These are phyloP conservation scores for Tricholauxania praeusta DNA, from an alignment of 2,888 invertebrate genomes.

Conservation along the genomic window DNA sequence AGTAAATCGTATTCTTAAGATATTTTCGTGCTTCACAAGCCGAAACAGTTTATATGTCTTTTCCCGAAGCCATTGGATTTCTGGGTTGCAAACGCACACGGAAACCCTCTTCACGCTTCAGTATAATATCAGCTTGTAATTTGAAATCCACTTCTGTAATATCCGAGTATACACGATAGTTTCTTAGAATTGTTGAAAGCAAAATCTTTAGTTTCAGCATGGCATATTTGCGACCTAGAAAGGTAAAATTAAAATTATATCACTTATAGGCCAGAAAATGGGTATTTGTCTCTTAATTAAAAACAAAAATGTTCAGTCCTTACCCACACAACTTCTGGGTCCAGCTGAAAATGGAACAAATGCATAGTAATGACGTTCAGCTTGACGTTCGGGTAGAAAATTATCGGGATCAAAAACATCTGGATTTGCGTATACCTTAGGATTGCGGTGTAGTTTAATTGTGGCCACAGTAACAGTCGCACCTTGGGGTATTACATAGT, in stretches of 20 bases:
- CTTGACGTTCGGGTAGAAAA: constrained; percentile 83
- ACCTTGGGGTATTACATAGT: constrained; percentile 78
- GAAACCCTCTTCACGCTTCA: constrained; percentile 83
- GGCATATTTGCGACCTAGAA: constrained; percentile 81
- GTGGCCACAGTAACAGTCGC: constrained; percentile 76
- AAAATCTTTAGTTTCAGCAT: constrained; percentile 84
- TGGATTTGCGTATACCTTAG: constrained; percentile 82
- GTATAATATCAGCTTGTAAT: constrained; percentile 81
- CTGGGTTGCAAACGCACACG: constrained; percentile 79
- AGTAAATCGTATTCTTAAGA: no score
- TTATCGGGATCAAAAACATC: constrained; percentile 85
- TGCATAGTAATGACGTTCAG: constrained; percentile 83
- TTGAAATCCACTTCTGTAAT: constrained; percentile 77
- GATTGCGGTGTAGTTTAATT: constrained; percentile 77
- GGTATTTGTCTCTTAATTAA: neutral
- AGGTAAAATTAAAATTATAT: constrained; percentile 13
- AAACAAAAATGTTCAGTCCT: constrained; percentile 57
- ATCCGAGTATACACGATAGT: constrained; percentile 78
- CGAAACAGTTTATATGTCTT: neutral
- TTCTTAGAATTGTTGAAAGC: constrained; percentile 80
- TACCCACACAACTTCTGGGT: constrained; percentile 83
- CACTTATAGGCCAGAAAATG: neutral
- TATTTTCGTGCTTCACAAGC: neutral
- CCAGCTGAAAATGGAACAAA: constrained; percentile 88
- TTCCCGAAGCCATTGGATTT: constrained; percentile 48